These are phyloP conservation scores for Cephus pulcher DNA, from an alignment of 2,888 invertebrate species.

Conservation along the genomic window DNA sequence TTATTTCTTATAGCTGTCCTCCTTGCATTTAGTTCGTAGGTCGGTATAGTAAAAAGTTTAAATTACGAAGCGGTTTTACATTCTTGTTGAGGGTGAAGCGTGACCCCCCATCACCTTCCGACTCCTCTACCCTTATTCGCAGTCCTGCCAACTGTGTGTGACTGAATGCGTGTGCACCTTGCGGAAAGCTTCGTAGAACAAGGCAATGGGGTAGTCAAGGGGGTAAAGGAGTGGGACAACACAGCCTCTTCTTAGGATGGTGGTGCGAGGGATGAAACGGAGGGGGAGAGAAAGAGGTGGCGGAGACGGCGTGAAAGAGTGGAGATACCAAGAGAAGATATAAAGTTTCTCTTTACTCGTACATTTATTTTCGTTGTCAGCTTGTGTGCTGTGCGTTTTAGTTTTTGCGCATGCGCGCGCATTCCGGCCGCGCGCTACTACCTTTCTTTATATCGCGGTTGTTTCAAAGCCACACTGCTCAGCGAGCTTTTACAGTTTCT, in stretches of 20 bases:
- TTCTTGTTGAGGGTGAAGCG: conserved; percentile 22
- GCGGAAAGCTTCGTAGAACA: neutral
- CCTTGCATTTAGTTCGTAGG: conserved; percentile 11
- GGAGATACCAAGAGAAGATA: conserved; percentile 21
- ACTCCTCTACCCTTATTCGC: conserved; percentile 2
- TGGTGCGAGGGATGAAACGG: neutral
- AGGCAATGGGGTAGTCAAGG: neutral
- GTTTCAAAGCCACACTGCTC: conserved; percentile 27
- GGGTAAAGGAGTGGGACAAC: neutral
- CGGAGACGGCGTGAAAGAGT: conserved; percentile 11
- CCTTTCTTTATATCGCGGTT: conserved; percentile 33
- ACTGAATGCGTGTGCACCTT: neutral
- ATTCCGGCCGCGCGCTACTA: conserved; percentile 3
- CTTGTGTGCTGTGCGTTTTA: conserved; percentile 23
- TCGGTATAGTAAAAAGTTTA: conserved; percentile 21
- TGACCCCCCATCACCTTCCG: neutral
- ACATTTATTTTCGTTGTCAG: conserved; percentile 34
- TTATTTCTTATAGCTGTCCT: conserved; percentile 17
- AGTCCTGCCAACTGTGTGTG: conserved; percentile 3
- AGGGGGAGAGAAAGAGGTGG: neutral
- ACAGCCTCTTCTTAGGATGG: neutral
- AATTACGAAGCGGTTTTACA: conserved; percentile 23
- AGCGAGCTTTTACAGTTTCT: conserved; percentile 35
- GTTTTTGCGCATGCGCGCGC: conserved; percentile 22
- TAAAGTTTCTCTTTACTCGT: conserved; percentile 40